These are phyloP conservation scores for Augiades crinisus DNA, from an alignment of 2,888 invertebrate species.

Conservation along the genomic window DNA sequence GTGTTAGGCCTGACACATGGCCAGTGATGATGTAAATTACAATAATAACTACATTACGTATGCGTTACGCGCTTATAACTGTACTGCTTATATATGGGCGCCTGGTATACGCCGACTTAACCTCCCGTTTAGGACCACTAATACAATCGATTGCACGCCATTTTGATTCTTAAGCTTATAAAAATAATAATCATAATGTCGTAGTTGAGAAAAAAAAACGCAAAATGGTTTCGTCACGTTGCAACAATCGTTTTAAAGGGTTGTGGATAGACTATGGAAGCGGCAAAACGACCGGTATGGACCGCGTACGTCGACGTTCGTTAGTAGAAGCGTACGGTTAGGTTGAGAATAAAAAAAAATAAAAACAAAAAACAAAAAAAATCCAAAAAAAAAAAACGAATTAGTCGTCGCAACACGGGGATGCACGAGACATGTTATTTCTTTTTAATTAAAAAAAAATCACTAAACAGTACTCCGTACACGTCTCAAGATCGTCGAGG, in stretches of 20 bases:
- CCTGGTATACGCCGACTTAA: slow-evolving; percentile 19
- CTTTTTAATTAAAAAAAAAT: slow-evolving; percentile 32
- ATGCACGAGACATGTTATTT: slow-evolving; percentile 67
- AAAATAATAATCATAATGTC: neutral
- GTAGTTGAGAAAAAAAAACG: slow-evolving; percentile 29
- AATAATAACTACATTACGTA: slow-evolving; percentile 59
- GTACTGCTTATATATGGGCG: slow-evolving; percentile 50
- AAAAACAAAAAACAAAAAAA: slow-evolving; percentile 31
- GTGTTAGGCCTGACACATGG: slow-evolving; percentile 23
- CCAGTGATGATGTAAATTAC: slow-evolving; percentile 49
- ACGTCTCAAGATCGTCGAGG: slow-evolving; percentile 33
- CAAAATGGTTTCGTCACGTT: slow-evolving; percentile 63
- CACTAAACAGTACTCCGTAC: slow-evolving; percentile 39
- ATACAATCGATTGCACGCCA: neutral
- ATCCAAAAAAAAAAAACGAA: slow-evolving; percentile 43
- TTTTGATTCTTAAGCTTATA: neutral
- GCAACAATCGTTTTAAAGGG: slow-evolving; percentile 65
- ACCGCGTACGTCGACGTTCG: slow-evolving; percentile 61
- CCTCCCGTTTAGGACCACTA: slow-evolving; percentile 14
- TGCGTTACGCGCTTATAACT: slow-evolving; percentile 62
- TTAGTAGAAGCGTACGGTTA: slow-evolving; percentile 79
- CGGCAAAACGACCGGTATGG: slow-evolving; percentile 44
- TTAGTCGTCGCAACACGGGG: slow-evolving; percentile 63
- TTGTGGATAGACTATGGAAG: slow-evolving; percentile 75
- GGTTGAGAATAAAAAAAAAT: slow-evolving; percentile 29